Base-by-base conservation (phyloP, 1,140 invertebrate species). In the Habropoda laboriosa region DNA sequence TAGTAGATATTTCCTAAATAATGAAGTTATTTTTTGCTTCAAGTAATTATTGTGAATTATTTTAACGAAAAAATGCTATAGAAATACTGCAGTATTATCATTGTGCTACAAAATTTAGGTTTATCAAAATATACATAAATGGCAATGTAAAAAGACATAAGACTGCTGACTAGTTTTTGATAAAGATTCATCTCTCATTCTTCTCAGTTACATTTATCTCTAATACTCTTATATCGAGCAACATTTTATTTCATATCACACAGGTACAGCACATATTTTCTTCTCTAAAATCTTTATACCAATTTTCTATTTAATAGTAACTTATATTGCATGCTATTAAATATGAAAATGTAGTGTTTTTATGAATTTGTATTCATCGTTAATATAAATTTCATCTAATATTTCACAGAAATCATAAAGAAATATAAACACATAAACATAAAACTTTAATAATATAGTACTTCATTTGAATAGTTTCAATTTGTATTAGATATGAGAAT, bases 201-300 rank as follows among this genome's bases (percentile, higher is more conserved):
- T 27, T 68, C 64, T 68, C 13, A 66, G 32, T 67, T 45, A 77
- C 27, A 58, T 77, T 38, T 70, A 77, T 30, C 24, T 58, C 42
- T 58, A 58, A 77, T 60, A 66, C 70, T 45, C 21, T 42, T 70
- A 71, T 71, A 40, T 49, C 45, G 75, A 78, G 63, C n/a, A 40
- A 68, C 49, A 45, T 76, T 35, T 76, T 57, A 67, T 68, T 72
- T 79, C 16, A 67, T 77, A 51, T 83, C 71, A 55, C 53, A 70
- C 81, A 84, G 82, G 82, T 83, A 84, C 82, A 84, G 70, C 40
- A 83, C 72, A 60, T 64, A 83, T 71, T 74, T 64, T 64, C 16
- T 57, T 75, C 73, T 70, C 57, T 83, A 74, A 53, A 71, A 64
- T 55, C 42, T 61, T 84, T 51, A 38, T 68, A 83, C 40, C n/a